A percentile compares a stretch with the other conserved stretches of the same genome.
Evolutionary conservation across 1,140 invertebrate species (phyloP).

Genomic region (Drosophila murphyi): DNA sequence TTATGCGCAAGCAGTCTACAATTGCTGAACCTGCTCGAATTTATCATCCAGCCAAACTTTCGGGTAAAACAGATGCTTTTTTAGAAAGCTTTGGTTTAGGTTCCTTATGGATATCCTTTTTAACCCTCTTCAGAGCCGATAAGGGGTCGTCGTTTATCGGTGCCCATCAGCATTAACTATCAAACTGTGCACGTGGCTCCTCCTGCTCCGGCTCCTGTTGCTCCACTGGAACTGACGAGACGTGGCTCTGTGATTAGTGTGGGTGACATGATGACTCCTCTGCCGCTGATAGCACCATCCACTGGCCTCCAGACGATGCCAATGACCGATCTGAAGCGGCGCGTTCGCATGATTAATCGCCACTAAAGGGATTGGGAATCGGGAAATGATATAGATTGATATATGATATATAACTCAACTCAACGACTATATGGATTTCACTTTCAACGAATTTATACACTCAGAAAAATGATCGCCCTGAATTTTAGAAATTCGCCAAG

Average conservation of each 20-base stretch:
- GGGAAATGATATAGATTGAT: not conserved
- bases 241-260: constrained; percentile 55
- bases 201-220: constrained; percentile 15
- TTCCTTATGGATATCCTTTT: not conserved
- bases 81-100: too few relatives aligned
- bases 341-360: constrained; percentile 82
- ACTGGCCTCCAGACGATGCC: constrained; percentile 2
- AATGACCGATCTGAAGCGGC: constrained; percentile 55
- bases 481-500: too few relatives aligned
- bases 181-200: constrained; percentile 53
- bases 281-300: not conserved
- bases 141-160: constrained; percentile 56
- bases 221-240: constrained; percentile 31
- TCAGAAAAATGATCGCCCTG: not conserved
- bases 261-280: constrained; percentile 22
- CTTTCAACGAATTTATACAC: constrained; percentile 5
- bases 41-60: not conserved
- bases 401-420: not conserved
- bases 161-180: constrained; percentile 71
- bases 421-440: not conserved
- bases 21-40: constrained; percentile 16
- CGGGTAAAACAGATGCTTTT: too few relatives aligned
- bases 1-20: constrained; percentile 29
- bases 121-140: constrained; percentile 25
- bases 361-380: constrained; percentile 47